Evolutionary conservation across 2,113 vertebrate species (phyloP).

Genomic region (Cryptomyrus ogoouensis): DNA sequence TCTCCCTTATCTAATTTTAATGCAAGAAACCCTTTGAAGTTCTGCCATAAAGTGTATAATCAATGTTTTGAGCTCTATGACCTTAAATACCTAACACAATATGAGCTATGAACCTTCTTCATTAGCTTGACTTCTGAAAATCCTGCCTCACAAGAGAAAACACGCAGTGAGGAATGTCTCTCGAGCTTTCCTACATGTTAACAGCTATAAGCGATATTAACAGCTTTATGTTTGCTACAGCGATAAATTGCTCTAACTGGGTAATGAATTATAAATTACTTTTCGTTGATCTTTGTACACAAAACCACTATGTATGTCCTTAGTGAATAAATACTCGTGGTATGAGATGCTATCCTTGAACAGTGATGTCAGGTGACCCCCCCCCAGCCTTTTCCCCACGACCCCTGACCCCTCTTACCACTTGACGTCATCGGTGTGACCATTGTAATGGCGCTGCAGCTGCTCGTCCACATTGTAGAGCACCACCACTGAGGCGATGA

Average conservation of each 20-base stretch:
- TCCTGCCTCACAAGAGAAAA: neutral
- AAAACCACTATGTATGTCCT: neutral
- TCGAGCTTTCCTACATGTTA: neutral
- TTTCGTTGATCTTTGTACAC: neutral
- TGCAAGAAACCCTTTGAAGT: constrained; percentile 15
- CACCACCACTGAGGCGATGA: constrained; percentile 93
- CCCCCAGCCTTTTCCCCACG: neutral
- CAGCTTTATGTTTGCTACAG: neutral
- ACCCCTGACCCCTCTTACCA: constrained; percentile 65
- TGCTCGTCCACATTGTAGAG: constrained; percentile 91
- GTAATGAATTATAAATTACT: neutral
- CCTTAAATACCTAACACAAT: neutral
- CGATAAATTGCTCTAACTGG: neutral
- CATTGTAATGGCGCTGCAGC: constrained; percentile 88
- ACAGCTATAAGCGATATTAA: neutral
- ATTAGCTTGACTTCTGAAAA: neutral
- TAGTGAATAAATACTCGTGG: neutral
- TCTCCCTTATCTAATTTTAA: constrained; percentile 13
- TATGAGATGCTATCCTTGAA: neutral
- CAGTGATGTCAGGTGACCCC: no score
- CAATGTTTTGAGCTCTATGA: neutral
- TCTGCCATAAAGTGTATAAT: neutral
- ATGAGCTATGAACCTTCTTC: neutral
- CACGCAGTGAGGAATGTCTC: neutral
- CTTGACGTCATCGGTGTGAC: constrained; percentile 95